Evolutionary conservation across 2,797 vertebrate genomes (phyloP).

Genomic region (Enteromius paludinosus): DNA sequence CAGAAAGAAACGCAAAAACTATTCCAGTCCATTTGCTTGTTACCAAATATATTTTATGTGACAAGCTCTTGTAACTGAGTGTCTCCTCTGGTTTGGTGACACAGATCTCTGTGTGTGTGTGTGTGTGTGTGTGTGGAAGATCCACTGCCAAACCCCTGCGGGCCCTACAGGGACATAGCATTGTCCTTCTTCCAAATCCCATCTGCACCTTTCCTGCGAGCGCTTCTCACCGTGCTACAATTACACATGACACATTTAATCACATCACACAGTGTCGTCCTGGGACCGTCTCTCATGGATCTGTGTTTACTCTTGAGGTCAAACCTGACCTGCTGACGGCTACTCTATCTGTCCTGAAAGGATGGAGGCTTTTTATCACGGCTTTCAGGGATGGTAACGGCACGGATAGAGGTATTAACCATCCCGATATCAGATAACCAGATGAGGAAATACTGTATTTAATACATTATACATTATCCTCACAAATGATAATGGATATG

Average conservation of each 20-base stretch:
- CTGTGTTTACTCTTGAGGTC: slow-evolving; percentile 45
- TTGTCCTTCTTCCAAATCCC: slow-evolving; percentile 43
- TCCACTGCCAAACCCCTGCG: slow-evolving; percentile 30
- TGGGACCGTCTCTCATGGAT: slow-evolving; percentile 47
- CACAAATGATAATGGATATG: neutral
- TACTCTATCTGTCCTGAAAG: slow-evolving; percentile 47
- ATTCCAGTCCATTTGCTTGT: slow-evolving; percentile 16
- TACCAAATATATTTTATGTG: slow-evolving; percentile 35
- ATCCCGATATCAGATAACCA: slow-evolving; percentile 34
- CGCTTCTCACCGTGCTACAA: slow-evolving; percentile 58
- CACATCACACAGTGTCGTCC: slow-evolving; percentile 51
- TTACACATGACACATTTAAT: slow-evolving; percentile 61
- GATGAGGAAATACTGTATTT: slow-evolving; percentile 23
- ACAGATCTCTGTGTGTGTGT: neutral
- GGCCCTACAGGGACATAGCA: slow-evolving; percentile 46
- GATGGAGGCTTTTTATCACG: slow-evolving; percentile 37
- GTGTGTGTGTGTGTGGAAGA: slow-evolving; percentile 3
- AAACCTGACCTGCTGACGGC: slow-evolving; percentile 28
- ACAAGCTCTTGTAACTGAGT: slow-evolving; percentile 4
- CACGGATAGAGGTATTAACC: slow-evolving; percentile 18
- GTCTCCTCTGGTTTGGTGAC: slow-evolving; percentile 14
- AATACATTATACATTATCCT: slow-evolving; percentile 1
- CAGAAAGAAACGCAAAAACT: neutral
- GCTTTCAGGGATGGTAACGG: slow-evolving; percentile 29
- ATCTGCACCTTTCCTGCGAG: slow-evolving; percentile 41